These are phyloP conservation scores for Caenorhabditis drosophilae DNA, from an alignment of 2,888 invertebrate genomes.

Conservation along the genomic window DNA sequence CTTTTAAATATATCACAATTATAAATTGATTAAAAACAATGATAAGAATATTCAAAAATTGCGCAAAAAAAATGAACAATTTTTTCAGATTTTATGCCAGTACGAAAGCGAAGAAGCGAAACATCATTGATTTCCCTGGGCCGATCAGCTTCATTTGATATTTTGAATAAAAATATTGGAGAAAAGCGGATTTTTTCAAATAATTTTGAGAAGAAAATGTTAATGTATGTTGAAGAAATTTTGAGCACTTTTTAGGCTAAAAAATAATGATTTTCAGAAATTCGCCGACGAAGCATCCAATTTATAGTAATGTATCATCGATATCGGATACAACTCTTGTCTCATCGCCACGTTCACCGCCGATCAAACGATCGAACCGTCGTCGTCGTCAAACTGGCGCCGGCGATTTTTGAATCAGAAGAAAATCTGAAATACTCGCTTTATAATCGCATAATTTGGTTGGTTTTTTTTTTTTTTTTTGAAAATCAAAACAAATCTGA, in stretches of 20 bases:
- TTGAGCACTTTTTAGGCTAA: too few species aligned
- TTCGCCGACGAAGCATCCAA: constrained; percentile 4
- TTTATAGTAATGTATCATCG: not conserved
- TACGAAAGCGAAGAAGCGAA: constrained; percentile 21
- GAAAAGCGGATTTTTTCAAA: too few species aligned
- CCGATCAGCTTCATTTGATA: too few species aligned
- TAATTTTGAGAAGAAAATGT: too few species aligned
- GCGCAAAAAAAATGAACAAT: not conserved
- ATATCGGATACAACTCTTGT: constrained; percentile 16
- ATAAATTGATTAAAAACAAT: not conserved
- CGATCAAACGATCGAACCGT: constrained; percentile 13
- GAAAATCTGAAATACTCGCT: too few species aligned
- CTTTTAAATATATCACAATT: not conserved
- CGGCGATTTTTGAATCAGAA: too few species aligned
- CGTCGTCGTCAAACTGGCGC: constrained; percentile 11
- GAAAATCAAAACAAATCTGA: too few species aligned
- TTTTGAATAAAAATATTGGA: too few species aligned
- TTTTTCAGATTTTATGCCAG: constrained; percentile 26
- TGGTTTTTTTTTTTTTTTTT: too few species aligned
- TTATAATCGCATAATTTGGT: too few species aligned
- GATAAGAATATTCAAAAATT: not conserved
- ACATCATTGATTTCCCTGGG: not conserved
- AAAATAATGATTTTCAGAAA: too few species aligned
- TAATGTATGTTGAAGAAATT: too few species aligned
- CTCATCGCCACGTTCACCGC: constrained; percentile 23